Evolutionary conservation across 2,113 vertebrate species (phyloP).

Genomic region (rat (Rattus norvegicus)): DNA sequence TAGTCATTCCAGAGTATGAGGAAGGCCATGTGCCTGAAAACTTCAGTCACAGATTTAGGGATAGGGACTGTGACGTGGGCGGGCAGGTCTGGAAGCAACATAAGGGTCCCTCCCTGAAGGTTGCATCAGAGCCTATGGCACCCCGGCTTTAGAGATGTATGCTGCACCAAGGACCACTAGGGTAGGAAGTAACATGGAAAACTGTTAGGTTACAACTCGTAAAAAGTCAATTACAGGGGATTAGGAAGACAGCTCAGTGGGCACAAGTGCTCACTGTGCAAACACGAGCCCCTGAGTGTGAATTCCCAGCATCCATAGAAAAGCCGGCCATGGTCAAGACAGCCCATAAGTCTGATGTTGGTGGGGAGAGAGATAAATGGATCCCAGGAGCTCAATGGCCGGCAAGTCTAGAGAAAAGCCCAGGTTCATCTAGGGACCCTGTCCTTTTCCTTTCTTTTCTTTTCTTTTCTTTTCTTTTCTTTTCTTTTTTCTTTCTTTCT

Average conservation of each 20-base stretch:
- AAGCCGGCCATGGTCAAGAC: background rate
- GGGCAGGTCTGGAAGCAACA: background rate
- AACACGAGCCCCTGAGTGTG: background rate
- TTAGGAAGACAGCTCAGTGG: background rate
- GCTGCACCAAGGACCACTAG: background rate
- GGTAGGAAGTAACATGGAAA: background rate
- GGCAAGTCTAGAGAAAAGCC: background rate
- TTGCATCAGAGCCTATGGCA: background rate
- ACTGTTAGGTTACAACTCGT: background rate
- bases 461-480: too few relatives aligned
- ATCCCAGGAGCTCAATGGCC: background rate
- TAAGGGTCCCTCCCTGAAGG: background rate
- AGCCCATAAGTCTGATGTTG: background rate
- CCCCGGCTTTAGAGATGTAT: background rate
- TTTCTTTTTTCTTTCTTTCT: too few relatives aligned
- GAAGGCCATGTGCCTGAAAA: background rate
- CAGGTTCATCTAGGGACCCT: background rate
- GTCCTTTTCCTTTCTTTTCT: too few relatives aligned
- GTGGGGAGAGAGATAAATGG: background rate
- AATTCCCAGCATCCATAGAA: background rate
- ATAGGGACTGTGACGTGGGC: background rate
- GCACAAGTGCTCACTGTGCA: background rate
- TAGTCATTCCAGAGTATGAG: background rate
- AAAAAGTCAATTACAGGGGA: background rate
- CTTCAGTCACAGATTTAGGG: background rate